Evolutionary conservation across 2,888 invertebrate genomes (phyloP), one percentile per base, ranked within the genome.

Genomic region (Liodrosophila aerea): DNA sequence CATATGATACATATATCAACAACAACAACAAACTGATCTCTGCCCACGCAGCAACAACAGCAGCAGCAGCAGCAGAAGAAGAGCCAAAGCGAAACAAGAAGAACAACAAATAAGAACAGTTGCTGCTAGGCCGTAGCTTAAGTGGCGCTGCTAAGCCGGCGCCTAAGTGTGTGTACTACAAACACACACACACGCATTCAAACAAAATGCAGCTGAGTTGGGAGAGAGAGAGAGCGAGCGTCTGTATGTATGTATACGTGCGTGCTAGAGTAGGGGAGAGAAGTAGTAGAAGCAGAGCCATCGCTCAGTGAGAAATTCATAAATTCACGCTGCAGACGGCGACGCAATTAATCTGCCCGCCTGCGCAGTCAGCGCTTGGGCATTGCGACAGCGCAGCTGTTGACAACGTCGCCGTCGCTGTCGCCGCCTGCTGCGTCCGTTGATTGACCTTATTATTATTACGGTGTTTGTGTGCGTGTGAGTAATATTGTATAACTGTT

Each of bases 371-470:
- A 62, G 27, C 39, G 37, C 22, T 7, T 8, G 36, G 22, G 31
- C 37, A 59, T 56, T 47, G 86, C 84, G 78, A 63, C 64, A 64
- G 85, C 67, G 73, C 82, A 81, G 80, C 74, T 81, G 86, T 83
- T 80, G 74, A 84, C 86, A 81, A 85, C 63, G 51, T 57, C 36
- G 66, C 44, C 31, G 15, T 13, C 46, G 45, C 56, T 58, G 85
- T 61, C 78, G 66, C 74, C 83, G 76, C 86, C 86, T 66, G 80
- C 86, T 84, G 86, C 62, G 85, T 51, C 58, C 77, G 85, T 81
- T 86, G 86, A 84, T 84, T 85, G 86, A 84, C 86, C 86, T 86
- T 84, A 84, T 80, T 80, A 89, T 88, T 89, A 84, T 80, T 80
- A 89, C 88, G 89, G 70, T 84, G 80, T 60, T 40, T 7, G 11